Conservation (phyloP, 2,797 vertebrate species). For the Characodon lateralis region DNA sequence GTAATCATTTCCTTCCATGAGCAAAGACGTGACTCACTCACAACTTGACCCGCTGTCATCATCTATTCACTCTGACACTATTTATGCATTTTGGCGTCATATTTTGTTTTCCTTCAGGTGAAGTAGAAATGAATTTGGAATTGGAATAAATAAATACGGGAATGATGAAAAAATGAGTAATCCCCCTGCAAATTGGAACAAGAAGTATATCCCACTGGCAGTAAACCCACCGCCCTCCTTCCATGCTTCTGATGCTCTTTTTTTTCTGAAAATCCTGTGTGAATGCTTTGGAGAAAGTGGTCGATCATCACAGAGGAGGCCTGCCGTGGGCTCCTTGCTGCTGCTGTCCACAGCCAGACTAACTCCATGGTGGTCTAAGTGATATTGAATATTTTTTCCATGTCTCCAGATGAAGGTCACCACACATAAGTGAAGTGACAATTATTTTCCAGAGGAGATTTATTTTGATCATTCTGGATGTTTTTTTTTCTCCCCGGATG, state of each 20-base stretch:
- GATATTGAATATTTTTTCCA: constrained; percentile 46
- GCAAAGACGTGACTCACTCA: constrained; percentile 64
- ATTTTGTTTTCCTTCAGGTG: constrained; percentile 70
- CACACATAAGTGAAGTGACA: constrained; percentile 20
- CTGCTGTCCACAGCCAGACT: constrained; percentile 44
- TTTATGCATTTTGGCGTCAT: constrained; percentile 59
- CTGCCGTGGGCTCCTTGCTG: constrained; percentile 40
- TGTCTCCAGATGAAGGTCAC: constrained; percentile 53
- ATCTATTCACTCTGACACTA: constrained; percentile 64
- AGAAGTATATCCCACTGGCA: constrained; percentile 64
- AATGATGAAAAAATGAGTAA: constrained; percentile 71
- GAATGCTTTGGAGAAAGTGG: constrained; percentile 57
- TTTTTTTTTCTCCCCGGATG: background rate
- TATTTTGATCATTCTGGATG: background rate
- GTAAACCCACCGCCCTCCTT: constrained; percentile 46
- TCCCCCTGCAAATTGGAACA: constrained; percentile 73
- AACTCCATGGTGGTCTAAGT: constrained; percentile 57
- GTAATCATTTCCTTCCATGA: constrained; percentile 70
- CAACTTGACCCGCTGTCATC: constrained; percentile 73
- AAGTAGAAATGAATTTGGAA: constrained; percentile 68
- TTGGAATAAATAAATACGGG: constrained; percentile 67
- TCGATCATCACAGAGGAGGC: constrained; percentile 47
- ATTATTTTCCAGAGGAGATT: background rate
- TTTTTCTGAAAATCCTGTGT: constrained; percentile 21
- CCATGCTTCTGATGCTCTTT: constrained; percentile 33